Evolutionary conservation across 2,888 invertebrate genomes (phyloP).

Genomic region (Andrena minutula): DNA sequence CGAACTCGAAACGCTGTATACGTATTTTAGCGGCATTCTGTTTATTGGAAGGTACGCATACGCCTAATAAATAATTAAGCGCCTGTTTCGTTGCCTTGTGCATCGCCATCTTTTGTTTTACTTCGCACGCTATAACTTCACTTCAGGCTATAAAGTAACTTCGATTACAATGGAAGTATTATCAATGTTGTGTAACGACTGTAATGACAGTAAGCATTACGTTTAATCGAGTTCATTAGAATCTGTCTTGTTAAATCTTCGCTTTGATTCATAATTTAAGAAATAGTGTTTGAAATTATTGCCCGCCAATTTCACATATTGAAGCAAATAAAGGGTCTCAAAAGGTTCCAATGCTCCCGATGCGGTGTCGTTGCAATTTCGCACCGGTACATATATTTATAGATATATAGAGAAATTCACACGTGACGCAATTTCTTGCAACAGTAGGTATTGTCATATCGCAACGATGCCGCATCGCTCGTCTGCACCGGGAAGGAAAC

Average conservation of each 20-base stretch:
- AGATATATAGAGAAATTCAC: no score
- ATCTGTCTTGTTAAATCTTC: background rate
- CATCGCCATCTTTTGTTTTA: constrained; percentile 28
- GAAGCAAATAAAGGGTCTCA: no score
- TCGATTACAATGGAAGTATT: background rate
- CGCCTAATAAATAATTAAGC: constrained; percentile 87
- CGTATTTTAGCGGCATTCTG: constrained; percentile 92
- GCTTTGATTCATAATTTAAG: background rate
- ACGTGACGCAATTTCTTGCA: no score
- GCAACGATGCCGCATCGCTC: no score
- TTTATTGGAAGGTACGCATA: constrained; percentile 92
- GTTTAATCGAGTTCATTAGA: background rate
- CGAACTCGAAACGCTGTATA: constrained; percentile 91
- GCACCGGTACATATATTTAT: no score
- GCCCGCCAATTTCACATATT: no score
- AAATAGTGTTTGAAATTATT: background rate
- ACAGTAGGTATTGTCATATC: no score
- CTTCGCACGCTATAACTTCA: background rate
- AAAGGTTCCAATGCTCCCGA: no score
- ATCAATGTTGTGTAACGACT: no score
- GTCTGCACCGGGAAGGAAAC: no score
- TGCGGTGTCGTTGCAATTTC: no score
- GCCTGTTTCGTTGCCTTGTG: constrained; percentile 20
- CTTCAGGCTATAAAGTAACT: background rate
- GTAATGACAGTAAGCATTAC: no score